A percentile compares a stretch with the other conserved stretches of the same genome.
Evolutionary conservation across 2,888 invertebrate genomes (phyloP).

Genomic region (Caenorhabditis imperialis): DNA sequence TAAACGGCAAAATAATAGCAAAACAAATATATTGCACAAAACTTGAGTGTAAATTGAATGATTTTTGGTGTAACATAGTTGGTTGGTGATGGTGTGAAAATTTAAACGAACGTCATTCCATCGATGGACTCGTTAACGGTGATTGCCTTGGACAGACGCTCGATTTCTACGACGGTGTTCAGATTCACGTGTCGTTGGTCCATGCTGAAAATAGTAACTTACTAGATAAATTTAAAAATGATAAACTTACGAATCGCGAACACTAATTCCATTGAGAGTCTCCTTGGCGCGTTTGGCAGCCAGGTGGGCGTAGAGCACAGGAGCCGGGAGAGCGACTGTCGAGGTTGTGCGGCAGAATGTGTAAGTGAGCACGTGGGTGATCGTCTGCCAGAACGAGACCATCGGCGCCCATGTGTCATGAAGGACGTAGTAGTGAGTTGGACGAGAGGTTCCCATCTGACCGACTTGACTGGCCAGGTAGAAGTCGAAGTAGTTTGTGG

Average conservation of each 20-base stretch:
- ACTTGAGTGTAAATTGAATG: not conserved
- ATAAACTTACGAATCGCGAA: not conserved
- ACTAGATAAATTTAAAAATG: too few relatives aligned
- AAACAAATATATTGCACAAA: too few relatives aligned
- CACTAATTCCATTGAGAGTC: slow-evolving; percentile 20
- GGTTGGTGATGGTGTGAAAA: too few relatives aligned
- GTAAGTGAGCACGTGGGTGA: slow-evolving; percentile 87
- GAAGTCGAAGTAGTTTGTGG: slow-evolving; percentile 66
- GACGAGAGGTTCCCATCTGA: slow-evolving; percentile 73
- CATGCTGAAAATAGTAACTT: slow-evolving; percentile 1
- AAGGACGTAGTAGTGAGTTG: slow-evolving; percentile 88
- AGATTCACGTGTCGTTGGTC: not conserved
- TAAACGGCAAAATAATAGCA: too few relatives aligned
- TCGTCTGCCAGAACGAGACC: slow-evolving; percentile 83
- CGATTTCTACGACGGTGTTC: not conserved
- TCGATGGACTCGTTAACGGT: not conserved
- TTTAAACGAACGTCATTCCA: slow-evolving; percentile 24
- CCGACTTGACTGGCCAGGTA: slow-evolving; percentile 72
- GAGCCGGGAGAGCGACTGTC: slow-evolving; percentile 81
- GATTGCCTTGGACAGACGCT: not conserved
- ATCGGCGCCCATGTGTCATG: slow-evolving; percentile 86
- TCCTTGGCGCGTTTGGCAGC: slow-evolving; percentile 52
- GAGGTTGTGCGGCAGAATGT: slow-evolving; percentile 87
- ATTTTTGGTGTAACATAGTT: too few relatives aligned
- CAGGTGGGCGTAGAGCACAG: slow-evolving; percentile 74